A percentile compares a stretch with the other conserved stretches of the same genome.
These are phyloP conservation scores for Saturnia japonica DNA, from an alignment of 2,888 invertebrate species.

Conservation along the genomic window DNA sequence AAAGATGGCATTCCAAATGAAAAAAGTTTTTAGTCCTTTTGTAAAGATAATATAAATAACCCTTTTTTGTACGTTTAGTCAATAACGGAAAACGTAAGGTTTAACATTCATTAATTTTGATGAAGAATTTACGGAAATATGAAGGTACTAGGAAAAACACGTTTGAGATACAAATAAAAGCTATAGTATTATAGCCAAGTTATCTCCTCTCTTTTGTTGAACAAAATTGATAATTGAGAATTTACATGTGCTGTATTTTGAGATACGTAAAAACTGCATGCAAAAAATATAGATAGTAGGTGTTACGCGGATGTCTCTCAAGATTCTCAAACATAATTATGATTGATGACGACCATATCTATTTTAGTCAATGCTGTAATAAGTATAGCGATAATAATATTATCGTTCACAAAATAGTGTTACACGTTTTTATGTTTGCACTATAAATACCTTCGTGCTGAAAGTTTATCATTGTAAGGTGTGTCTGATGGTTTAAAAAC, in stretches of 20 bases:
- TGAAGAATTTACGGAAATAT: no score
- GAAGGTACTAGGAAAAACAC: no score
- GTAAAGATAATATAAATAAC: no score
- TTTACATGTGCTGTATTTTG: background rate
- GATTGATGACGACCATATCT: background rate
- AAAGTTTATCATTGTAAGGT: no score
- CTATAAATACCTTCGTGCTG: background rate
- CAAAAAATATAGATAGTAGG: background rate
- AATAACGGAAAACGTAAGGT: no score
- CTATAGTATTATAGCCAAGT: no score
- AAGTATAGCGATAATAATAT: background rate
- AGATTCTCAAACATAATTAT: background rate
- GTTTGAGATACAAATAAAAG: no score
- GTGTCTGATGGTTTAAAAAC: no score
- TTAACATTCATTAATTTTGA: no score
- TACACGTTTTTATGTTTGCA: background rate
- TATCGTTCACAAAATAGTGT: background rate
- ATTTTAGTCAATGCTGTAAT: conserved; percentile 4
- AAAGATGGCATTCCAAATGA: no score
- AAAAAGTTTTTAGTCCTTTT: no score
- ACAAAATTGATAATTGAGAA: background rate
- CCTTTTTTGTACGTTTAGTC: no score
- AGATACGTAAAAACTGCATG: background rate
- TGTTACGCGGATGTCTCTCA: background rate
- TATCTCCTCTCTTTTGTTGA: background rate